Evolutionary conservation across 1,140 invertebrate species (phyloP).

Genomic region (Hyles euphorbiae): DNA sequence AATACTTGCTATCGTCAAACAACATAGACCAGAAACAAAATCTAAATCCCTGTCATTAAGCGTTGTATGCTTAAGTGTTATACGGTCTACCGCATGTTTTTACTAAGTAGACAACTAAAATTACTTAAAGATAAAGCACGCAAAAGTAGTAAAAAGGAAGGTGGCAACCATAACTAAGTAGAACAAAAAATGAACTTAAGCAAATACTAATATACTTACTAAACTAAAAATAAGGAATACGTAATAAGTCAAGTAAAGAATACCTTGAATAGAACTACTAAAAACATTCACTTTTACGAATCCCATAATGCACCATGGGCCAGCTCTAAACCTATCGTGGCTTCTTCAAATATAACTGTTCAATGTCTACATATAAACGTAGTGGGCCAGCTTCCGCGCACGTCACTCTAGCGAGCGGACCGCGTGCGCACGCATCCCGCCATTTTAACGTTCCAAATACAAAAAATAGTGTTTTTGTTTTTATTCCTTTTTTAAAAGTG

Average conservation of each 20-base stretch:
- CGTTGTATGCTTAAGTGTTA: background rate
- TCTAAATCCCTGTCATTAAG: too few species aligned
- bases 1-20: too few species aligned
- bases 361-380: slow-evolving; percentile 62
- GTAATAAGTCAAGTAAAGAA: too few species aligned
- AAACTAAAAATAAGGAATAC: too few species aligned
- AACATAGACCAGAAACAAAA: too few species aligned
- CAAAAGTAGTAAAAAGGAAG: too few species aligned
- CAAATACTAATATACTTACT: too few species aligned
- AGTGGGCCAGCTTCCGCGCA: slow-evolving; percentile 50
- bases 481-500: background rate
- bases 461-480: slow-evolving; percentile 26
- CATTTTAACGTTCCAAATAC: slow-evolving; percentile 39
- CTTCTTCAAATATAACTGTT: slow-evolving; percentile 65
- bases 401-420: slow-evolving; percentile 55
- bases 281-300: background rate
- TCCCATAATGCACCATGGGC: slow-evolving; percentile 15
- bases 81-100: background rate
- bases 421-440: slow-evolving; percentile 45
- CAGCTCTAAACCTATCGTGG: slow-evolving; percentile 35
- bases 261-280: background rate
- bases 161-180: too few species aligned
- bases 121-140: too few species aligned
- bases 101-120: too few species aligned
- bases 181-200: too few species aligned